Base-by-base conservation (phyloP, 2,888 invertebrate species). In the Lycia hirtaria region DNA sequence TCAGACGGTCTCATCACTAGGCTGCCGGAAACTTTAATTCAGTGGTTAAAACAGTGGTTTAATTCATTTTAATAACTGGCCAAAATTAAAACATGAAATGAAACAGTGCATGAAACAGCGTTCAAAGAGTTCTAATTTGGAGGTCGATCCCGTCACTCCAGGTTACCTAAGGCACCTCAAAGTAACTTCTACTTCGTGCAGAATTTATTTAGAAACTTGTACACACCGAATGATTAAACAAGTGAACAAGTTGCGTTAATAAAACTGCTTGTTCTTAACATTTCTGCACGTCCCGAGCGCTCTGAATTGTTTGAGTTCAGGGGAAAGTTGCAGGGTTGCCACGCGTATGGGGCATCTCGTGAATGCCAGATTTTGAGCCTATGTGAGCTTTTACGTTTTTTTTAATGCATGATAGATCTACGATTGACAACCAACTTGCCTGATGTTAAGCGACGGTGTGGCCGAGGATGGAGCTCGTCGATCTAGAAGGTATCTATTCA, bases 131-230 rank as follows among this genome's bases (percentile, higher is more conserved):
- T 55, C 64, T 38, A 26, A 45, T 58, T 54, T 38, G 10, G 9
- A 22, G 26, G 35, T 37, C 17, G 19, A 37, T 12, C 38, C 9
- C 40, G 10, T 9, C 17, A 3, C 20, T 14, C 32, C 40, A 61
- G 68, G 73, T 60, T 71, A 73, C 73, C 72, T 71, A 69, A 75
- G 67, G 69, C 73, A 71, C 73, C 75, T 75, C 9, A 10, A 76
- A 80, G 73, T 75, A 67, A 74, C 72, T 69, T 69, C 32, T 72
- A 69, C 69, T 75, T 67, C 53, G 59, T 68, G 63, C 69, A 53
- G 64, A 78, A 78, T 81, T 79, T 80, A 80, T 81, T 76, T 74
- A 65, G 67, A 72, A 81, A 81, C 71, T 80, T 80, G 65, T 69
- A 62, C 71, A 74, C 69, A 68, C 66, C 57, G 70, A 76, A 80